Conservation (phyloP, 2,888 invertebrate species). For the Chaitophorus viminalis region DNA sequence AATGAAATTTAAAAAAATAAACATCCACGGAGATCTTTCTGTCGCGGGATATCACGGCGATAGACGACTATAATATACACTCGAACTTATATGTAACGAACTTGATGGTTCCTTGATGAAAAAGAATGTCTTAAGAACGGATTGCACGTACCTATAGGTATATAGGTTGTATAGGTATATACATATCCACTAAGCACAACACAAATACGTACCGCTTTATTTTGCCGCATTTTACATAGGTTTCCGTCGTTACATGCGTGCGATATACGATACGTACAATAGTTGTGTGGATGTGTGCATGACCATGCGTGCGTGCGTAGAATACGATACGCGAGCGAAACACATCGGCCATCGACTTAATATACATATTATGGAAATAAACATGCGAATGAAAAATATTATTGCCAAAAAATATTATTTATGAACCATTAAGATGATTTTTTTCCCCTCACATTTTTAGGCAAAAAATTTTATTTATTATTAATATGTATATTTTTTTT, state of each 20-base stretch:
- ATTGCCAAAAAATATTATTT: background rate
- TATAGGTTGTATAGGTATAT: too few species aligned
- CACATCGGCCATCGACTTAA: background rate
- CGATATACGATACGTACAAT: background rate
- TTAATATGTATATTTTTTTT: too few species aligned
- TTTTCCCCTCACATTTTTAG: background rate
- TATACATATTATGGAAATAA: background rate
- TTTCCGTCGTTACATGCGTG: background rate
- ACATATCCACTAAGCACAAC: background rate
- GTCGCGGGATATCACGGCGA: too few species aligned
- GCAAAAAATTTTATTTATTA: too few species aligned
- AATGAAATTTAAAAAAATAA: too few species aligned
- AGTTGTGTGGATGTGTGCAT: too few species aligned
- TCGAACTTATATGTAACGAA: too few species aligned
- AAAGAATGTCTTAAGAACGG: too few species aligned
- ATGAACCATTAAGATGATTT: background rate
- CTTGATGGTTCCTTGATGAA: too few species aligned
- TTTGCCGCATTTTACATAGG: background rate
- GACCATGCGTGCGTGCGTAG: background rate
- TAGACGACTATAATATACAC: too few species aligned
- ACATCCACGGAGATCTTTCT: too few species aligned
- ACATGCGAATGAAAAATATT: background rate
- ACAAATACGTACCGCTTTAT: background rate
- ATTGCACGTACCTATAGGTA: too few species aligned
- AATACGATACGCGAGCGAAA: background rate